Evolutionary conservation across 2,888 invertebrate species (phyloP).

Genomic region (Hanleya hanleyi): DNA sequence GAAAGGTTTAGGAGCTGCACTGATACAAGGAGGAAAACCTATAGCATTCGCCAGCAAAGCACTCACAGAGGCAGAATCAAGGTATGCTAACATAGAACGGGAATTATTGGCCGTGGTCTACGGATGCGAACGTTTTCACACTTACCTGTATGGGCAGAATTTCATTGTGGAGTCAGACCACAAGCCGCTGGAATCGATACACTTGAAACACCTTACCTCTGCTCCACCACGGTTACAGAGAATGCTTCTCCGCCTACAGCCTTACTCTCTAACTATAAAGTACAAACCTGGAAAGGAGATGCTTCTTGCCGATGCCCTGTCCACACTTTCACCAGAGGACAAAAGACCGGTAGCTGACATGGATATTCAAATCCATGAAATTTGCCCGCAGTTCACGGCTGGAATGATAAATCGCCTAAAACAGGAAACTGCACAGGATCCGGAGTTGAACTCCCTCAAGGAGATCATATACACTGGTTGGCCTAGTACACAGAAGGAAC

Average conservation of each 20-base stretch:
- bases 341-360: constrained; percentile 10
- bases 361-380: constrained; percentile 19
- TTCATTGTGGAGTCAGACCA: constrained; percentile 26
- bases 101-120: constrained; percentile 38
- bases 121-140: constrained; percentile 28
- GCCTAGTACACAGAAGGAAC: constrained; percentile 11
- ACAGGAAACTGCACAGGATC: constrained; percentile 7
- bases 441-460: constrained; percentile 16
- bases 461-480: constrained; percentile 21
- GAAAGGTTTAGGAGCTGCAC: constrained; percentile 31
- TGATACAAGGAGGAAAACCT: constrained; percentile 25
- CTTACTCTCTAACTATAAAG: constrained; percentile 27
- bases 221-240: constrained; percentile 32
- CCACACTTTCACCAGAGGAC: constrained; percentile 1
- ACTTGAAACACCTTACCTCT: constrained; percentile 17
- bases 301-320: constrained; percentile 34
- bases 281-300: constrained; percentile 35
- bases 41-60: constrained; percentile 29
- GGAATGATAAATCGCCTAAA: constrained; percentile 5
- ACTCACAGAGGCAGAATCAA: constrained; percentile 20
- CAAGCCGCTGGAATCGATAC: constrained; percentile 33
- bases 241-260: constrained; percentile 32
- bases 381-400: constrained; percentile 1
- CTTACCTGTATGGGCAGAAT: constrained; percentile 23
- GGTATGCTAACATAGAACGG: constrained; percentile 34